phyloP scores from a whole-genome alignment of 2,797 vertebrate genomes.

The Sebastes wilsoni region DNA sequence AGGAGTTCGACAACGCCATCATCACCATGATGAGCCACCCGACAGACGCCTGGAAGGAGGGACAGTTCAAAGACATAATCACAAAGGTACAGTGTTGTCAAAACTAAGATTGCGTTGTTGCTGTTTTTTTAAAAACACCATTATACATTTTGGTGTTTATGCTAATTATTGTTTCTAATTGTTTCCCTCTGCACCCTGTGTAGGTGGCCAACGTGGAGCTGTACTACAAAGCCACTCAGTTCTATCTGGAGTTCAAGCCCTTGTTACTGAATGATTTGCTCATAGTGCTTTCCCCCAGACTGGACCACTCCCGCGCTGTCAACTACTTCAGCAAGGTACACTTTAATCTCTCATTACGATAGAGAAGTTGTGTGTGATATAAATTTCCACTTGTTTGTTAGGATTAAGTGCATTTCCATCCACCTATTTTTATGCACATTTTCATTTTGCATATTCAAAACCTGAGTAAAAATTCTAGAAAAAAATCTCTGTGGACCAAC shows the following conservation, averaged over 20 bases:
- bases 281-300: constrained; percentile 95
- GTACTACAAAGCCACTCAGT: constrained; percentile 97
- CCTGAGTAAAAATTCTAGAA: background rate
- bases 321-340: constrained; percentile 97
- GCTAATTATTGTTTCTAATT: background rate
- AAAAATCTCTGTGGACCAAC: background rate
- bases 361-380: background rate
- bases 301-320: constrained; percentile 98
- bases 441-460: background rate
- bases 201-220: constrained; percentile 99
- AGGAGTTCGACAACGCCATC: constrained; percentile 98
- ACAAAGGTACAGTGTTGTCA: constrained; percentile 88
- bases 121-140: background rate
- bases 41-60: constrained; percentile 98
- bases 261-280: constrained; percentile 97
- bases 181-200: background rate
- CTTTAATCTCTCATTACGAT: background rate
- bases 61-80: constrained; percentile 99
- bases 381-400: background rate
- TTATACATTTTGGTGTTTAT: background rate
- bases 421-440: background rate
- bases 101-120: background rate
- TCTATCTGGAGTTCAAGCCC: constrained; percentile 99
- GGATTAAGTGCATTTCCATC: background rate
- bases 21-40: constrained; percentile 99